Percentiles rank a stretch among this genome's conserved stretches.
phyloP scores from a whole-genome alignment of 2,797 vertebrate genomes.

The Siniperca undulata region DNA sequence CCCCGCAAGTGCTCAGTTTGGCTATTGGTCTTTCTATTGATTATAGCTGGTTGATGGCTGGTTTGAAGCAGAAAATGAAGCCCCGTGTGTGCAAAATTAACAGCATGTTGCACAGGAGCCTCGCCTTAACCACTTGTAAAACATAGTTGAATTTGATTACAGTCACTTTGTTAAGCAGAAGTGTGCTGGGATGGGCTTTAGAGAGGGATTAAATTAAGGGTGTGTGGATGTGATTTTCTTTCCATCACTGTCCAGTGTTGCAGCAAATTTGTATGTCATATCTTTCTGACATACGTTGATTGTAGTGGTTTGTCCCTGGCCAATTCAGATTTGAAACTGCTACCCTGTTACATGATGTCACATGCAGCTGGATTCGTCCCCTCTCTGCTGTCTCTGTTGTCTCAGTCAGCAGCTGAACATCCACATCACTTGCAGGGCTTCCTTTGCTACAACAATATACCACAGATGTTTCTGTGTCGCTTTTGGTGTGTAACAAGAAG shows the following conservation, averaged over 20 bases:
- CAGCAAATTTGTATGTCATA: neutral
- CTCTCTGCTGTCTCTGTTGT: neutral
- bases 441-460: constrained; percentile 32
- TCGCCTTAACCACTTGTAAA: constrained; percentile 7
- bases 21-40: constrained; percentile 16
- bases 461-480: constrained; percentile 26
- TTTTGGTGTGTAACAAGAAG: constrained; percentile 26
- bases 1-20: constrained; percentile 30
- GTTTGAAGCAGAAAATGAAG: constrained; percentile 47
- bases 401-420: constrained; percentile 22
- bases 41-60: constrained; percentile 22
- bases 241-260: constrained; percentile 11
- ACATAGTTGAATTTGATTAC: constrained; percentile 17
- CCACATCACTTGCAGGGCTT: constrained; percentile 29
- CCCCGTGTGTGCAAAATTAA: constrained; percentile 30
- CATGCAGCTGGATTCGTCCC: constrained; percentile 11
- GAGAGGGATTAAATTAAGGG: constrained; percentile 27
- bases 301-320: constrained; percentile 36
- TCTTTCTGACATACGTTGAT: constrained; percentile 16
- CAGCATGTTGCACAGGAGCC: constrained; percentile 30
- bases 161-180: constrained; percentile 27
- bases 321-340: constrained; percentile 33
- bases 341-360: constrained; percentile 8
- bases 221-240: constrained; percentile 23
- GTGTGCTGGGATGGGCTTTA: constrained; percentile 19